These are phyloP conservation scores for Aphodius granarius DNA, from an alignment of 2,888 invertebrate genomes.

Conservation along the genomic window DNA sequence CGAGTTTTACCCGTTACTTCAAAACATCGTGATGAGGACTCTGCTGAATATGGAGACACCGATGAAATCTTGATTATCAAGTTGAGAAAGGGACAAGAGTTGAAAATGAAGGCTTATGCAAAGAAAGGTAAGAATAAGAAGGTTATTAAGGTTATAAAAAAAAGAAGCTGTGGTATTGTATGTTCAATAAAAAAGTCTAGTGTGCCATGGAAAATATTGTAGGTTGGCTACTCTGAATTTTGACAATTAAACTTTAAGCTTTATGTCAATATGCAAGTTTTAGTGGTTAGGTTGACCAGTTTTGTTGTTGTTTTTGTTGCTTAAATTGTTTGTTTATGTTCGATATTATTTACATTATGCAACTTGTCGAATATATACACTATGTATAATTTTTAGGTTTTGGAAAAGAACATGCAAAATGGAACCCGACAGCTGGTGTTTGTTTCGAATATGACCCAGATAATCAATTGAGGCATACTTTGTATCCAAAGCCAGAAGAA, in stretches of 20 bases:
- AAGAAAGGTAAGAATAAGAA: slow-evolving; percentile 69
- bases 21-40: slow-evolving; percentile 87
- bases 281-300: background rate
- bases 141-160: no score
- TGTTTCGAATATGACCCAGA: slow-evolving; percentile 99
- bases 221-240: no score
- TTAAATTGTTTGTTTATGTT: background rate
- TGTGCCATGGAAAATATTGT: no score
- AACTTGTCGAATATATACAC: no score
- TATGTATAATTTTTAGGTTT: slow-evolving; percentile 55
- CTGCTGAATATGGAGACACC: slow-evolving; percentile 90
- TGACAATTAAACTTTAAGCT: no score
- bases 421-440: slow-evolving; percentile 99
- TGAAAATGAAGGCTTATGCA: slow-evolving; percentile 93
- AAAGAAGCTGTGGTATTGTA: no score
- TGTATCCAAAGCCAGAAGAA: slow-evolving; percentile 95
- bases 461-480: slow-evolving; percentile 93
- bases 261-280: no score
- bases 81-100: slow-evolving; percentile 82
- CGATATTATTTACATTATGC: no score
- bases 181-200: no score
- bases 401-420: slow-evolving; percentile 99
- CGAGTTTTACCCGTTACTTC: slow-evolving; percentile 94
- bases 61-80: slow-evolving; percentile 83
- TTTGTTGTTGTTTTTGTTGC: background rate